Evolutionary conservation across 2,113 vertebrate genomes (phyloP).

Genomic region (Proteles cristata): DNA sequence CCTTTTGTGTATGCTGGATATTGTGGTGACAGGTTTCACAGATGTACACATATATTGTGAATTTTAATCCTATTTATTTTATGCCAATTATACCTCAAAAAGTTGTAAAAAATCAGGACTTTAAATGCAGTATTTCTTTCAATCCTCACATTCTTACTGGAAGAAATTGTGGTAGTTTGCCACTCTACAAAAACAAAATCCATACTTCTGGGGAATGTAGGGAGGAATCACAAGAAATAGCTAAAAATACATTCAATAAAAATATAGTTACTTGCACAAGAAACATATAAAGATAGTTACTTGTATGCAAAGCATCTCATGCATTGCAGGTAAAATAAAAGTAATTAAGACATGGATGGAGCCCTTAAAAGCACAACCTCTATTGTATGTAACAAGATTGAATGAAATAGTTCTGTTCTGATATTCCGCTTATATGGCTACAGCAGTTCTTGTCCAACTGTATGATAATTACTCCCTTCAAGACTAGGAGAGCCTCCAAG

Average conservation of each 20-base stretch:
- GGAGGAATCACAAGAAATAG: neutral
- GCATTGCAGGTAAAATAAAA: neutral
- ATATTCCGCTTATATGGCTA: neutral
- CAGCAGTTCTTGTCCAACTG: neutral
- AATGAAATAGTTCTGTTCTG: neutral
- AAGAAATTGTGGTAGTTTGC: neutral
- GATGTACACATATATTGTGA: neutral
- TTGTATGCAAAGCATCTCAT: neutral
- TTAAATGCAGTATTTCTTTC: neutral
- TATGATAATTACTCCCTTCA: neutral
- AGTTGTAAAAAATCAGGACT: neutral
- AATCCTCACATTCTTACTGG: neutral
- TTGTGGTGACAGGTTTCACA: neutral
- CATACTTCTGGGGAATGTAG: neutral
- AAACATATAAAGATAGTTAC: neutral
- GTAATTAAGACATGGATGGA: neutral
- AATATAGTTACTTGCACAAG: neutral
- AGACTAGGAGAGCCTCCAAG: neutral
- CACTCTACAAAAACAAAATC: neutral
- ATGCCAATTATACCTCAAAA: neutral
- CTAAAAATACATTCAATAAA: neutral
- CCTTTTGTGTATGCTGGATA: neutral
- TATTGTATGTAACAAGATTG: neutral
- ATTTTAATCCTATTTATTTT: conserved; percentile 1
- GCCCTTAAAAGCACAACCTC: neutral